Evolutionary conservation across 1,140 invertebrate genomes (phyloP), one percentile per base, ranked within the genome.

Genomic region (Neodiprion lecontei): DNA sequence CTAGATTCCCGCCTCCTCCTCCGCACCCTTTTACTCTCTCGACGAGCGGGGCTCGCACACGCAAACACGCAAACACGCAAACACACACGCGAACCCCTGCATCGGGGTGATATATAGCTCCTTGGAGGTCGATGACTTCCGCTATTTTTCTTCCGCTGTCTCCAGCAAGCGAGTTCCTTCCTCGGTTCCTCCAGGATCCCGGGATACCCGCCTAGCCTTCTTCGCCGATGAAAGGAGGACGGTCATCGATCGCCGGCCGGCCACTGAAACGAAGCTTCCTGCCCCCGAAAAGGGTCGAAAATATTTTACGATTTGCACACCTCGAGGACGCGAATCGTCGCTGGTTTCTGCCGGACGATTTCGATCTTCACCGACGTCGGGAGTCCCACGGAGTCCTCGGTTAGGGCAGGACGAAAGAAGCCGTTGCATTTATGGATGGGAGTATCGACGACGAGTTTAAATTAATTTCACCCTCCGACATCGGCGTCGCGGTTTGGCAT

Each of bases 81-180:
- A 76, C 78, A 78, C 79, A 78, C 78, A 47, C 67, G 67, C 21
- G 7, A 21, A 66, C 50, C 76, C 79, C 79, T 82, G 81, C 85
- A 85, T 82, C 76, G 87, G 84, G 85, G 90, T 92, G 91, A 92
- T 92, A 91, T 91, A 92, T 92, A 89, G 91, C 90, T 88, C 89
- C 89, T 91, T 89, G 91, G 91, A 91, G 91, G 91, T 92, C 91
- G 91, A 92, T 91, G 91, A 91, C 91, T 92, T 91, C 91, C 90
- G 90, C 91, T 91, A 92, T 92, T 92, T 92, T 92, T 92, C 91
- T 92, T 92, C 90, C 90, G 90, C 91, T 88, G 87, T 89, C 88
- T 89, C 87, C 85, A 88, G 85, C 88, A 88, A 88, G 84, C 87
- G 87, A 88, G 86, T 88, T 87, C 81, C 84, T 61, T 61, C 53